Evolutionary conservation across 2,888 invertebrate species (phyloP).

Genomic region (Lacanobia oleracea): DNA sequence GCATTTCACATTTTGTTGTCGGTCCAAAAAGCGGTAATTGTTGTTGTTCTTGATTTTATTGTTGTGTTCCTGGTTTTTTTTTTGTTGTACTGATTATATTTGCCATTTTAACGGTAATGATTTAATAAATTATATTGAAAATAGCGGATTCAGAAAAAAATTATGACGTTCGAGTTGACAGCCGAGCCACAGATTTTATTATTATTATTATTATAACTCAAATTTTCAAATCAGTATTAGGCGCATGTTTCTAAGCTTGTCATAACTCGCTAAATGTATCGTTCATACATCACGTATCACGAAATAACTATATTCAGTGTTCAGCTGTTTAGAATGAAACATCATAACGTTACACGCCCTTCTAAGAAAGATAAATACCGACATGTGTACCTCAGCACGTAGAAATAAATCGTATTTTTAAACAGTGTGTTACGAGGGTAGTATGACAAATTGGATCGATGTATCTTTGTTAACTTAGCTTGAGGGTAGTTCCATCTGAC

Average conservation of each 20-base stretch:
- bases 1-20: no score
- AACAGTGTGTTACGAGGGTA: constrained; percentile 9
- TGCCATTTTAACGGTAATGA: no score
- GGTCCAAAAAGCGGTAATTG: no score
- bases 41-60: no score
- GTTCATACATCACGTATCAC: background rate
- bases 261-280: background rate
- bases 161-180: no score
- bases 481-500: constrained; percentile 8
- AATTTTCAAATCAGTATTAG: no score
- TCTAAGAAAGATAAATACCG: background rate
- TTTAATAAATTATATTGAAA: no score
- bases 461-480: constrained; percentile 26
- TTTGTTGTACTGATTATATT: no score
- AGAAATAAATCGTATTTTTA: background rate
- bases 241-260: background rate
- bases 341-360: background rate
- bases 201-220: no score
- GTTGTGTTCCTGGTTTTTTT: no score
- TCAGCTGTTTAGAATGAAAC: background rate
- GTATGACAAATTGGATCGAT: constrained; percentile 42
- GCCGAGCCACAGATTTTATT: no score
- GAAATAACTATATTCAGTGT: background rate
- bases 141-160: no score
- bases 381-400: background rate